Conservation (phyloP, 2,797 vertebrate genomes). For the Microhierax caerulescens region DNA sequence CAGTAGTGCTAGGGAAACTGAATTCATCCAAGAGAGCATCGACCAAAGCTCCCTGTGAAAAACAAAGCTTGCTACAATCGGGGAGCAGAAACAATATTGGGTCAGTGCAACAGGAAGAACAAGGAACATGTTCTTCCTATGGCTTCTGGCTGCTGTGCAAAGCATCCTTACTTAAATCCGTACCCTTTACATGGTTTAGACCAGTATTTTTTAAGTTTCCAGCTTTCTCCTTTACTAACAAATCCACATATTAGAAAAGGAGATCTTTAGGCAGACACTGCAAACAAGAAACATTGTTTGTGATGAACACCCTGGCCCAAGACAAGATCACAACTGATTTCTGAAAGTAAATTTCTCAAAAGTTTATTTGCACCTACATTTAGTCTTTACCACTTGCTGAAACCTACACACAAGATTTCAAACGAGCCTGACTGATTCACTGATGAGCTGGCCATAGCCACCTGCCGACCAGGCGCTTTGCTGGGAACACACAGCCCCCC, state of each 20-base stretch:
- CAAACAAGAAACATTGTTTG: background rate
- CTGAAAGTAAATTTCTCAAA: background rate
- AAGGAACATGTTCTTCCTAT: fast-evolving
- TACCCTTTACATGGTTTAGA: background rate
- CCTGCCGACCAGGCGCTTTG: background rate
- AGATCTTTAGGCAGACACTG: background rate
- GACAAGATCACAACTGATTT: background rate
- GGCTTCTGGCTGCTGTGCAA: background rate
- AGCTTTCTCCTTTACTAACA: background rate
- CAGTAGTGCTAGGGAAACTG: background rate
- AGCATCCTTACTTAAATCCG: background rate
- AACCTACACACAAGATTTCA: background rate
- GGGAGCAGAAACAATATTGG: background rate
- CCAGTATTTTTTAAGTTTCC: background rate
- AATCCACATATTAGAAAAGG: background rate
- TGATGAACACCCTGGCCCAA: background rate
- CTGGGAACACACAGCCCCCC: background rate
- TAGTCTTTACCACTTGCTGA: background rate
- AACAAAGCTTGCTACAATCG: background rate
- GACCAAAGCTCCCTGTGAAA: background rate
- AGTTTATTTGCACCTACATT: background rate
- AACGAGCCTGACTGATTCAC: fast-evolving
- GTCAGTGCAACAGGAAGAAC: background rate
- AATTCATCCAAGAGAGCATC: background rate
- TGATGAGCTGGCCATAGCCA: fast-evolving